Evolutionary conservation across 2,797 vertebrate genomes (phyloP).

Genomic region (Delichon dasypus): DNA sequence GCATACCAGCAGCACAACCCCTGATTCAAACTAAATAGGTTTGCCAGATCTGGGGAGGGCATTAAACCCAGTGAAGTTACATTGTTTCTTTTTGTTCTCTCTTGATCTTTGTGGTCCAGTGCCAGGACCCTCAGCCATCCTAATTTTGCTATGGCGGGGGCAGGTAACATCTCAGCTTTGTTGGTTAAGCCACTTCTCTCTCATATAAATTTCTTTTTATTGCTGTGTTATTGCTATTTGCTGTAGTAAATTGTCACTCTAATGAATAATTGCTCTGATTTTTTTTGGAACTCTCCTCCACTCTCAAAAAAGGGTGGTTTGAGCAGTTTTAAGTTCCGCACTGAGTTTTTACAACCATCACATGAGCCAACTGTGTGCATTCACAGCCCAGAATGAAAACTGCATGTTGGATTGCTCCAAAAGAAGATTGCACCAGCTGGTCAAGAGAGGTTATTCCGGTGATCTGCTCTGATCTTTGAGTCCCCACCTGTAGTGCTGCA

Average conservation of each 20-base stretch:
- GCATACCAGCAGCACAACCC: neutral
- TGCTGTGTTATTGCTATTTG: neutral
- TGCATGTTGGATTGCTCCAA: neutral
- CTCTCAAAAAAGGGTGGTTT: rapidly evolving
- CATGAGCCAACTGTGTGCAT: rapidly evolving
- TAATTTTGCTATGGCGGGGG: neutral
- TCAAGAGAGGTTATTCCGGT: neutral
- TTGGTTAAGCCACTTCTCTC: neutral
- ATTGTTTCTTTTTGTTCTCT: neutral
- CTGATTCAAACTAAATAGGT: neutral
- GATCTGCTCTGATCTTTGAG: neutral
- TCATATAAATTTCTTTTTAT: neutral
- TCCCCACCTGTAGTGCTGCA: too few relatives aligned
- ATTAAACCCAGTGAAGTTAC: neutral
- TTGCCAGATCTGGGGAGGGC: neutral
- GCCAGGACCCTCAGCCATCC: too few relatives aligned
- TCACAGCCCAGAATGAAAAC: neutral
- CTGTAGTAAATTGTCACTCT: neutral
- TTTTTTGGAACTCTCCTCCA: neutral
- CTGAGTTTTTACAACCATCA: neutral
- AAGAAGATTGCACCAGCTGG: neutral
- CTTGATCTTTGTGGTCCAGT: neutral
- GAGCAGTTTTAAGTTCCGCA: neutral
- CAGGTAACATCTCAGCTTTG: neutral
- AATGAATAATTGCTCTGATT: neutral